These are phyloP conservation scores for Polymixis lichenea DNA, from an alignment of 2,888 invertebrate genomes.

Conservation along the genomic window DNA sequence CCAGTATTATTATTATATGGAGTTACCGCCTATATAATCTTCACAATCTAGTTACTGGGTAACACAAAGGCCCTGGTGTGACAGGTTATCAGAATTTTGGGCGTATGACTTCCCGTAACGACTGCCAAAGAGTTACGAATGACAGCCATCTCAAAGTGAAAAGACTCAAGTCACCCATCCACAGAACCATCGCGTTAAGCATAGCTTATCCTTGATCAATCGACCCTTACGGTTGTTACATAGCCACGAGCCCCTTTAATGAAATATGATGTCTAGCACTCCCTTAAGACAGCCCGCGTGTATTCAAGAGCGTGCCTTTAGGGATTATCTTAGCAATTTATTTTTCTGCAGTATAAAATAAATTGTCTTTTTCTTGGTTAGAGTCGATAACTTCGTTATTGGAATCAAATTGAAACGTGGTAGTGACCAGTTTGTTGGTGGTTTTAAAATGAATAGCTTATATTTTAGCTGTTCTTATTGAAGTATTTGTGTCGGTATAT, in stretches of 20 bases:
- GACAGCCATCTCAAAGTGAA: neutral
- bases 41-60: neutral
- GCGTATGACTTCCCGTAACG: too few relatives aligned
- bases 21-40: neutral
- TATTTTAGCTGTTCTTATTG: neutral
- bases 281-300: constrained; percentile 20
- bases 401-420: constrained; percentile 8
- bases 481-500: too few relatives aligned
- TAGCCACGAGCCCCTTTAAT: constrained; percentile 19
- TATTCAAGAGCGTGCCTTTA: constrained; percentile 23
- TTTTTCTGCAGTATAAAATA: constrained; percentile 33
- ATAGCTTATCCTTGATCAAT: constrained; percentile 6
- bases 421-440: neutral
- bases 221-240: neutral
- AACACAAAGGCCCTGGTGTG: neutral
- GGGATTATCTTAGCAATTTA: constrained; percentile 44
- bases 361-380: constrained; percentile 13
- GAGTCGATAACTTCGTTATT: constrained; percentile 22
- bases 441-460: neutral
- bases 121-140: neutral
- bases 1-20: neutral
- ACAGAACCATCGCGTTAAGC: neutral
- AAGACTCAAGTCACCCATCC: neutral
- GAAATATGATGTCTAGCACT: constrained; percentile 42
- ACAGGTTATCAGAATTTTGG: neutral